A percentile compares a stretch with the other conserved stretches of the same genome.
These are phyloP conservation scores for Thelaira solivaga DNA, from an alignment of 2,888 invertebrate species.

Conservation along the genomic window DNA sequence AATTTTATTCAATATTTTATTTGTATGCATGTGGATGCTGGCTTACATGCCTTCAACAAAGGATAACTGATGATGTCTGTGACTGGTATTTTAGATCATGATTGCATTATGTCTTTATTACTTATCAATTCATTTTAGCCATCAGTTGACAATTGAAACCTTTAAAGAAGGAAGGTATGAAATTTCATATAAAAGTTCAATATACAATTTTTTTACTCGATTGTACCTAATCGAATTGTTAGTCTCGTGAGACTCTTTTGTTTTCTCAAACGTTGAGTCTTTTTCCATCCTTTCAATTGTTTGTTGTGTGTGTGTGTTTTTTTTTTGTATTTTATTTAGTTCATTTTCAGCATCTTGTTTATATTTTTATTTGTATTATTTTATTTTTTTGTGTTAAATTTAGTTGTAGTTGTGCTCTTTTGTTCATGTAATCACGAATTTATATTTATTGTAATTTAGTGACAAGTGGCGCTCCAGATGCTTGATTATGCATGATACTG, in stretches of 20 bases:
- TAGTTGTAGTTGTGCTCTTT: conserved; percentile 28
- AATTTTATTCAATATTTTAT: conserved; percentile 57
- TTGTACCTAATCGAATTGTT: conserved; percentile 4
- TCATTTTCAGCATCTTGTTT: conserved; percentile 24
- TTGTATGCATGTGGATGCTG: conserved; percentile 9
- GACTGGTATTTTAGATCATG: conserved; percentile 15
- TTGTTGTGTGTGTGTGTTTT: conserved; percentile 10
- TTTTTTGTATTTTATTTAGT: neutral
- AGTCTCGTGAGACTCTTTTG: conserved; percentile 63
- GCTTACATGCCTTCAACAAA: neutral
- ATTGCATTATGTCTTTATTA: conserved; percentile 25
- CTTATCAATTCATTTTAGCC: conserved; percentile 36
- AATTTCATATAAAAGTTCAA: conserved; percentile 25
- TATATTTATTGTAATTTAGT: conserved; percentile 76
- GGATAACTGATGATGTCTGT: neutral
- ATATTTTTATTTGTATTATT: conserved; percentile 14
- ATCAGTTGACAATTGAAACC: neutral
- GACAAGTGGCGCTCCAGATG: conserved; percentile 75
- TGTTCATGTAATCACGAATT: conserved; percentile 76
- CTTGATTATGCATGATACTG: conserved; percentile 41
- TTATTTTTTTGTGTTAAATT: conserved; percentile 16
- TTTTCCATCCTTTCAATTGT: neutral
- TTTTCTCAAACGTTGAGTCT: conserved; percentile 23
- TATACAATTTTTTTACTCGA: neutral
- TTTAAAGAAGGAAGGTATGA: neutral